phyloP scores from a whole-genome alignment of 1,140 invertebrate genomes.

The Drosophila lini region DNA sequence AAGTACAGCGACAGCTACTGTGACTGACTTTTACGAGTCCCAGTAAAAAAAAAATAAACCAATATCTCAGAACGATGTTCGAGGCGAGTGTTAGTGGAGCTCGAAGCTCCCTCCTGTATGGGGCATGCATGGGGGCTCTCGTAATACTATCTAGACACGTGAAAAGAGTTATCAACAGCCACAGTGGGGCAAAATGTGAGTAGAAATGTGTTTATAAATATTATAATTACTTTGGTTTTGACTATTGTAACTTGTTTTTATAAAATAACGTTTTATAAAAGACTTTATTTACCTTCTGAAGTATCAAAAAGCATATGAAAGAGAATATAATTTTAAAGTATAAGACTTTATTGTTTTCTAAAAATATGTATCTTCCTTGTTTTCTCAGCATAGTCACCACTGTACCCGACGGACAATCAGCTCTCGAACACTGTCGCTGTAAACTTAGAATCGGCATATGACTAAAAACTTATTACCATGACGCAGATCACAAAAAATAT shows the following conservation, averaged over 20 bases:
- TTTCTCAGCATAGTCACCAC: constrained; percentile 7
- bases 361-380: too few relatives aligned
- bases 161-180: constrained; percentile 76
- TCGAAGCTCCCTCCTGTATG: not conserved
- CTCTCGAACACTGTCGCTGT: not conserved
- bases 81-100: constrained; percentile 26
- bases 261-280: too few relatives aligned
- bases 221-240: not conserved
- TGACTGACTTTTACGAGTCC: constrained; percentile 68
- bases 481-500: constrained; percentile 68
- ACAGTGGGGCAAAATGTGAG: constrained; percentile 42
- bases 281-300: too few relatives aligned
- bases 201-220: too few relatives aligned
- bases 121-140: constrained; percentile 10
- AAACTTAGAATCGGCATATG: constrained; percentile 36
- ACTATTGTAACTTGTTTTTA: not conserved
- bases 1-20: constrained; percentile 59
- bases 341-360: too few relatives aligned
- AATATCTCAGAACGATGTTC: constrained; percentile 48
- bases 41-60: constrained; percentile 55
- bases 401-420: not conserved
- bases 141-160: constrained; percentile 81
- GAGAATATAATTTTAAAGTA: too few relatives aligned
- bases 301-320: too few relatives aligned
- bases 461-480: constrained; percentile 71